Evolutionary conservation across 2,113 vertebrate genomes (phyloP).

Genomic region (Dasyornis broadbenti): DNA sequence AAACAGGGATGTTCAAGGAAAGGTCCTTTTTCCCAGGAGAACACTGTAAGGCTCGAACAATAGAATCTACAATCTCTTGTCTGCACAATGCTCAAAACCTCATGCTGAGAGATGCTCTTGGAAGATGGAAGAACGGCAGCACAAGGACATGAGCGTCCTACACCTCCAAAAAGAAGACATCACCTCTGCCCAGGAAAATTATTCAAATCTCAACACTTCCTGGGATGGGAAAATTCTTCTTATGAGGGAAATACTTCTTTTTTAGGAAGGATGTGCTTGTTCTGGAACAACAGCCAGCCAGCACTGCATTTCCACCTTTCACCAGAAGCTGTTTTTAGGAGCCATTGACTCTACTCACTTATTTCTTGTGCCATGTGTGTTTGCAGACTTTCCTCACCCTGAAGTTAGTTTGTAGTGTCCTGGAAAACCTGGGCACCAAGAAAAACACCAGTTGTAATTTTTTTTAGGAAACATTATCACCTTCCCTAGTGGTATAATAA

Average conservation of each 20-base stretch:
- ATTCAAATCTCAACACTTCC: neutral
- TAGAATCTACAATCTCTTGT: neutral
- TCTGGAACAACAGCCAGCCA: neutral
- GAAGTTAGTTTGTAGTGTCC: neutral
- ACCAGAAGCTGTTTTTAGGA: neutral
- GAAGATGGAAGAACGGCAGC: neutral
- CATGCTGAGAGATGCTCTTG: neutral
- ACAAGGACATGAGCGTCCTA: fast-evolving
- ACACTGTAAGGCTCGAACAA: neutral
- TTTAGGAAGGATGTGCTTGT: neutral
- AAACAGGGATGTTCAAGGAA: neutral
- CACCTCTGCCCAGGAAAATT: neutral
- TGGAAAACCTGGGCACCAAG: neutral
- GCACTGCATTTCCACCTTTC: neutral
- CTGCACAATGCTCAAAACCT: neutral
- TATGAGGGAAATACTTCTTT: neutral
- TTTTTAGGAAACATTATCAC: neutral
- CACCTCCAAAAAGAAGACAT: neutral
- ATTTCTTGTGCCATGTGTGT: neutral
- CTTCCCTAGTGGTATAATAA: no score
- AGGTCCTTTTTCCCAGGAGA: neutral
- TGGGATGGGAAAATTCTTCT: neutral
- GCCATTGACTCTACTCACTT: no score
- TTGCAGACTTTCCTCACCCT: neutral
- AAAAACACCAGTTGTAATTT: neutral